Evolutionary conservation across 2,888 invertebrate genomes (phyloP).

Genomic region (Chironomus tentans): DNA sequence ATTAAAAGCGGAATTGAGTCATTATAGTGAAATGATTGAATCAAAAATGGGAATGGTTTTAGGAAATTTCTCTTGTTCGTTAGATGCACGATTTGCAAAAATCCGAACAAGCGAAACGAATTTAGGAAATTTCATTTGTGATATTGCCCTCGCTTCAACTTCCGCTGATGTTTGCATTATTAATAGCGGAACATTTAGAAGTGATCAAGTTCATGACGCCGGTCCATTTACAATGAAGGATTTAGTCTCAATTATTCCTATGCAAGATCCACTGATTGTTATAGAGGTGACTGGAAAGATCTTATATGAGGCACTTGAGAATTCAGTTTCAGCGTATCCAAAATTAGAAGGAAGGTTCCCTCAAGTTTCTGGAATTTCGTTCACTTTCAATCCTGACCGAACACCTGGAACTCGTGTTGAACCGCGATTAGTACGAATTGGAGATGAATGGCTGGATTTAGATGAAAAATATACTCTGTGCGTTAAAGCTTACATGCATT

Average conservation of each 20-base stretch:
- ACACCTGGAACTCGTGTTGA: conserved; percentile 63
- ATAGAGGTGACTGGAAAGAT: conserved; percentile 61
- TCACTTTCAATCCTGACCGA: conserved; percentile 63
- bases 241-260: conserved; percentile 72
- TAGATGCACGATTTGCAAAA: conserved; percentile 75
- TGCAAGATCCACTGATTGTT: conserved; percentile 74
- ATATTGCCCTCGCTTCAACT: conserved; percentile 73
- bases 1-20: conserved; percentile 60
- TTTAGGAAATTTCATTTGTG: conserved; percentile 76
- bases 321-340: conserved; percentile 77
- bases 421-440: conserved; percentile 65
- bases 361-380: conserved; percentile 67
- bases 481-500: conserved; percentile 70
- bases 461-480: conserved; percentile 67
- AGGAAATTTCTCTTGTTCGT: conserved; percentile 73
- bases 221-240: conserved; percentile 80
- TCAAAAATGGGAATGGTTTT: conserved; percentile 76
- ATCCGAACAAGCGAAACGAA: conserved; percentile 81
- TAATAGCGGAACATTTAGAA: conserved; percentile 54
- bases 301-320: conserved; percentile 66
- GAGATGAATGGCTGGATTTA: conserved; percentile 68
- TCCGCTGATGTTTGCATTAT: conserved; percentile 76
- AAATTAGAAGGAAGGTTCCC: conserved; percentile 82
- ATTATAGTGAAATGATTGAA: conserved; percentile 70
- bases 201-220: conserved; percentile 55